Percentiles rank a stretch among this genome's conserved stretches.
Evolutionary conservation across 2,888 invertebrate species (phyloP).

Genomic region (Steinernema hermaphroditum): DNA sequence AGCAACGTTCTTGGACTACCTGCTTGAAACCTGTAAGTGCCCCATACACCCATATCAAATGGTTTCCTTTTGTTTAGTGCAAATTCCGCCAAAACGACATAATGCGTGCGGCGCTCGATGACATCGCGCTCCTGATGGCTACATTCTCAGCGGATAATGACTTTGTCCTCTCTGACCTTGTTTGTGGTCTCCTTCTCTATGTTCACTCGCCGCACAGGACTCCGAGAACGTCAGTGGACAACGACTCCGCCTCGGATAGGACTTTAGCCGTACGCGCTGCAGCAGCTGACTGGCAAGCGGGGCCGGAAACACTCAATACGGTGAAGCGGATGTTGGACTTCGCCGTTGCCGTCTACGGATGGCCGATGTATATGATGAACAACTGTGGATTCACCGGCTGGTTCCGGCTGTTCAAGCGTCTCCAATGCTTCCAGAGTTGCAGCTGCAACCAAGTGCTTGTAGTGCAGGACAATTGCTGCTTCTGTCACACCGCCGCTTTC

Average conservation of each 20-base stretch:
- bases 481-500: slow-evolving; percentile 83
- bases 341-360: slow-evolving; percentile 83
- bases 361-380: slow-evolving; percentile 76
- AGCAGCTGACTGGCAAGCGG: slow-evolving; percentile 7
- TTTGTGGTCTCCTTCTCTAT: slow-evolving; percentile 83
- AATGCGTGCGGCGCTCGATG: slow-evolving; percentile 63
- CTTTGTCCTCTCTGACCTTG: slow-evolving; percentile 83
- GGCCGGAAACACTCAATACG: slow-evolving; percentile 38
- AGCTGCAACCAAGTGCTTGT: slow-evolving; percentile 68
- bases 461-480: slow-evolving; percentile 85
- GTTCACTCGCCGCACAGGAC: slow-evolving; percentile 55
- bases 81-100: slow-evolving; percentile 59
- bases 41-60: slow-evolving; percentile 8
- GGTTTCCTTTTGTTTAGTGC: slow-evolving; percentile 48
- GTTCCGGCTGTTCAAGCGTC: slow-evolving; percentile 10
- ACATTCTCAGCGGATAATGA: slow-evolving; percentile 70
- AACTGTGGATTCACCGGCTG: slow-evolving; percentile 45
- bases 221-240: not conserved
- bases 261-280: not conserved
- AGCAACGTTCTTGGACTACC: not conserved
- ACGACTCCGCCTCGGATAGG: not conserved
- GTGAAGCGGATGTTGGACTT: slow-evolving; percentile 76
- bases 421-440: slow-evolving; percentile 33
- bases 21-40: slow-evolving; percentile 8
- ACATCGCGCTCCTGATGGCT: slow-evolving; percentile 61